Conservation (phyloP, 1,140 invertebrate species). For the Potamilus streckersoni region DNA sequence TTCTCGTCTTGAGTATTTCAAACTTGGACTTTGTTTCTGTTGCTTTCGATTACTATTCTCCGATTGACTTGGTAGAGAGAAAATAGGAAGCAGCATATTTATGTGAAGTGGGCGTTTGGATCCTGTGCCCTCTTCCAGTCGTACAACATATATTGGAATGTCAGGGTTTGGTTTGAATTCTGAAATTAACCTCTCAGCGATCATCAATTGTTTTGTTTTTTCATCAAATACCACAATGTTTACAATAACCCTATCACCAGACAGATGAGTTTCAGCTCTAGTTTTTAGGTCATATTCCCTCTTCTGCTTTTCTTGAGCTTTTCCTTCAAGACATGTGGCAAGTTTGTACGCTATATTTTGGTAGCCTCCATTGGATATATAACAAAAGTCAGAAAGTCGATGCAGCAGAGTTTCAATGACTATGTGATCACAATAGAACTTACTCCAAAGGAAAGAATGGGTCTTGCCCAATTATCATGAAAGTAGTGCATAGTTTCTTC, state of each 20-base stretch:
- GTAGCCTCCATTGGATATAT: constrained; percentile 20
- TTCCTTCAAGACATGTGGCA: too few relatives aligned
- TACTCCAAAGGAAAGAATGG: not conserved
- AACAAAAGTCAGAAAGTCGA: constrained; percentile 3
- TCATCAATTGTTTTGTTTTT: constrained; percentile 33
- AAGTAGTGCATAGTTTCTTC: not conserved
- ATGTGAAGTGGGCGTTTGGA: too few relatives aligned
- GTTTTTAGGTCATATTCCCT: constrained; percentile 24
- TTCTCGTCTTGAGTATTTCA: too few relatives aligned
- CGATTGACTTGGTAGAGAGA: too few relatives aligned
- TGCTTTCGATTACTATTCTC: too few relatives aligned
- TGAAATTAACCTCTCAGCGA: too few relatives aligned
- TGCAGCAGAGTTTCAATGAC: constrained; percentile 3
- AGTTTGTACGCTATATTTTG: constrained; percentile 5
- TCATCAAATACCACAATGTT: constrained; percentile 4
- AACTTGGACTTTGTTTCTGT: too few relatives aligned
- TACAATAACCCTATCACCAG: constrained; percentile 25
- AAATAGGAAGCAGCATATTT: too few relatives aligned
- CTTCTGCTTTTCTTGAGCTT: constrained; percentile 1
- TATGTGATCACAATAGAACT: constrained; percentile 12
- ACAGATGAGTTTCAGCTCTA: not conserved
- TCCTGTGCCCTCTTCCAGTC: too few relatives aligned
- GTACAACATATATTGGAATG: too few relatives aligned
- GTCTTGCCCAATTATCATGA: not conserved
- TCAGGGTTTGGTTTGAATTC: too few relatives aligned